Base-by-base conservation (phyloP, 2,113 vertebrate genomes). In the Varanus komodoensis region DNA sequence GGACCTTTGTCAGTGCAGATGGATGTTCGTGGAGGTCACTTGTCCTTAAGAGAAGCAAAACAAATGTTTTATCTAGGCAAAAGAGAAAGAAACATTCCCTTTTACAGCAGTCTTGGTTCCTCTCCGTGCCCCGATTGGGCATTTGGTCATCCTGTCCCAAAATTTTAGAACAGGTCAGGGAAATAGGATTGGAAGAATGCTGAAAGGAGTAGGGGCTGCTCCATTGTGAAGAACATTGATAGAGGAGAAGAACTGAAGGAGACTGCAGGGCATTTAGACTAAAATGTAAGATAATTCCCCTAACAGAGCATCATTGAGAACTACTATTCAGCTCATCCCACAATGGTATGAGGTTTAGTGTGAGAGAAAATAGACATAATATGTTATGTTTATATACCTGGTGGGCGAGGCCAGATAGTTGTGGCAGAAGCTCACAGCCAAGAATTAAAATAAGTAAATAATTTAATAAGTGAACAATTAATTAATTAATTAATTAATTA, bases 121-220 rank as follows among this genome's bases (percentile, higher is more conserved):
- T 52, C 29, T 54, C 29, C 7, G 8, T 12, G 4, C 7, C 17
- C 3, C 15, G 6, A 2, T 68, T 81, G 25, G n/a, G 6, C 15
- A 8, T 69, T 23, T 4, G 74, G 92, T 93, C 90, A 90, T 87
- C 75, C 91, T 68, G 71, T 87, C 82, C 90, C 86, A 32, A n/a
- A 90, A 92, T 68, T 91, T 91, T 17, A 5, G 6, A 82, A 81
- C 48, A 50, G 15, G 75, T 71, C 0, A 0, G 69, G 71, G 75
- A 21, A 25, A 73, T 14, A 64, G 8, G 25, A 4, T 82, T 90
- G 52, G 64, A 2, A 57, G 27, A 29, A 82, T 82, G 21, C 0
- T 6, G 1, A 61, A 34, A 89, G 27, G 8, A 34, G 11, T 12
- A 34, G 82, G 64, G 14, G 85, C 1, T n/a, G 71, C 67, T 82